Percentiles rank a stretch among this genome's conserved stretches.
These are phyloP conservation scores for Papilio polytes DNA, from an alignment of 1,140 invertebrate species.

Conservation along the genomic window DNA sequence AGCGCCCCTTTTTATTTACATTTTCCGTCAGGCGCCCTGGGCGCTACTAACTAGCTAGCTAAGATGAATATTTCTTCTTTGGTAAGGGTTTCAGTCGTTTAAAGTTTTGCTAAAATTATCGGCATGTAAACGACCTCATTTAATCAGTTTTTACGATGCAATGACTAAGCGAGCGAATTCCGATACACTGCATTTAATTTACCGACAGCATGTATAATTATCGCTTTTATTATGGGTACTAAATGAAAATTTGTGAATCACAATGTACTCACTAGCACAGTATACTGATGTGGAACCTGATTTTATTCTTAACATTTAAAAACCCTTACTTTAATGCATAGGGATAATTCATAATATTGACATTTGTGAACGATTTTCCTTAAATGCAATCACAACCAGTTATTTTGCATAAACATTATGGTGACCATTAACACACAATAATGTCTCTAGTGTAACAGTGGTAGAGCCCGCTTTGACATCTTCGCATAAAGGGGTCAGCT, in stretches of 20 bases:
- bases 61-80: neutral
- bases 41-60: too few species aligned
- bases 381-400: constrained; percentile 11
- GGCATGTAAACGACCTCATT: neutral
- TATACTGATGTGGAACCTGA: neutral
- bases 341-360: neutral
- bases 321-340: neutral
- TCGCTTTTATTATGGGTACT: neutral
- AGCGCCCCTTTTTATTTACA: too few species aligned
- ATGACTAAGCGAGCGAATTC: neutral
- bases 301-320: neutral
- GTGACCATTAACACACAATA: neutral
- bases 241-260: neutral
- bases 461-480: too few species aligned
- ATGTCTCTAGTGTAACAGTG: too few species aligned
- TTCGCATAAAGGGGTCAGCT: too few species aligned
- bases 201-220: neutral
- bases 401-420: neutral
- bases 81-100: neutral
- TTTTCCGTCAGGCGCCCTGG: too few species aligned
- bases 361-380: neutral
- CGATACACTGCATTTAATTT: neutral
- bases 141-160: neutral
- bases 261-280: neutral
- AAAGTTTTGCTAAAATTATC: neutral